These are phyloP conservation scores for Saguinus oedipus DNA, from an alignment of 2,797 vertebrate species.

Conservation along the genomic window DNA sequence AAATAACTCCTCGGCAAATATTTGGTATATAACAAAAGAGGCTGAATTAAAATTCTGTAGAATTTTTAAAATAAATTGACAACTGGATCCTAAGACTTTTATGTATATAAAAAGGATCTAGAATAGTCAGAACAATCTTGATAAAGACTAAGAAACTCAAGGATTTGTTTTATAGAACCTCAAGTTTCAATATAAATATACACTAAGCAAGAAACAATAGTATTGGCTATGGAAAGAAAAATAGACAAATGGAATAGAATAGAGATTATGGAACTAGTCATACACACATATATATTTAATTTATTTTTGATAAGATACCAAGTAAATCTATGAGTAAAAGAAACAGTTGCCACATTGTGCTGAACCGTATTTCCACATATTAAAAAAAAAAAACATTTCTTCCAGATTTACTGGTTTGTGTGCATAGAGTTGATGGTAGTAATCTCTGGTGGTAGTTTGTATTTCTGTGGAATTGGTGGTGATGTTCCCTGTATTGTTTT, in stretches of 20 bases:
- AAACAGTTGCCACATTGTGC: background rate
- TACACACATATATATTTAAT: background rate
- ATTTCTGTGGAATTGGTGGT: too few relatives aligned
- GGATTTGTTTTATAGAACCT: background rate
- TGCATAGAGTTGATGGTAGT: too few relatives aligned
- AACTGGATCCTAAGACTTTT: background rate
- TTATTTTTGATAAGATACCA: background rate
- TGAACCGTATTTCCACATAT: background rate
- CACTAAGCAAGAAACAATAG: background rate
- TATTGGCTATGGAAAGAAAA: background rate
- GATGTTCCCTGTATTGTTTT: too few relatives aligned
- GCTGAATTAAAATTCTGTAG: background rate
- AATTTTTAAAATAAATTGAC: background rate
- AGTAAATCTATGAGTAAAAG: background rate
- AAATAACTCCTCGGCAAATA: background rate
- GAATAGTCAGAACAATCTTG: background rate
- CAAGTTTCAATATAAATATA: background rate
- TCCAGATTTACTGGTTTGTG: too few relatives aligned
- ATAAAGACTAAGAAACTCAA: background rate
- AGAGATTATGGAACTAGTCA: background rate
- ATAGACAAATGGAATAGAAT: background rate
- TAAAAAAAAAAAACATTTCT: too few relatives aligned
- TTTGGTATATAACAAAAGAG: background rate
- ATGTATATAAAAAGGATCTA: background rate
- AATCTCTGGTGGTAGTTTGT: too few relatives aligned